Percentiles rank a stretch among this genome's conserved stretches.
Conservation (phyloP, 2,888 invertebrate genomes). For the Toxonevra muliebris region DNA sequence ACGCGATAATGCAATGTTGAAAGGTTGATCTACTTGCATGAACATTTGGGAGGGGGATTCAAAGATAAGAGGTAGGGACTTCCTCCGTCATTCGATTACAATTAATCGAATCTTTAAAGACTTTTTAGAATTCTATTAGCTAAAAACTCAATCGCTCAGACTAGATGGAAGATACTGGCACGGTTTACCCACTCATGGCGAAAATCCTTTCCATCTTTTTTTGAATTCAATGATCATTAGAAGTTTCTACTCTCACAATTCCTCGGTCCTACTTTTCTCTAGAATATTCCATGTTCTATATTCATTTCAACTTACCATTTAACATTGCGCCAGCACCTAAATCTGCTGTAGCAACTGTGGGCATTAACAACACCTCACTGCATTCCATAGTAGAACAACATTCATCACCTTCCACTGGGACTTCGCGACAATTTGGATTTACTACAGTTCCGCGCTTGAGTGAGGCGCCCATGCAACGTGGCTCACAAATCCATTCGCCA, state of each 20-base stretch:
- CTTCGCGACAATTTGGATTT: slow-evolving; percentile 79
- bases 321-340: slow-evolving; percentile 35
- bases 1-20: no score
- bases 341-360: slow-evolving; percentile 44
- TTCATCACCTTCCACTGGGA: slow-evolving; percentile 74
- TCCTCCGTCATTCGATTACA: no score
- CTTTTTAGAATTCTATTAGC: no score
- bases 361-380: slow-evolving; percentile 65
- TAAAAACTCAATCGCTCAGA: no score
- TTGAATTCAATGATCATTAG: no score
- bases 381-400: slow-evolving; percentile 78
- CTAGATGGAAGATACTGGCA: no score
- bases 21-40: no score
- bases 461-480: slow-evolving; percentile 76
- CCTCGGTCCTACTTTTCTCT: not conserved
- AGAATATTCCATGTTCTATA: not conserved
- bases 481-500: slow-evolving; percentile 77
- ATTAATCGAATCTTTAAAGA: no score
- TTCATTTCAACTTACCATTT: slow-evolving; percentile 39
- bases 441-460: slow-evolving; percentile 71
- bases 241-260: not conserved
- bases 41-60: no score
- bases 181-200: no score
- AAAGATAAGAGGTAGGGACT: no score
- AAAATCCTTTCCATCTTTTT: no score